A percentile compares a stretch with the other conserved stretches of the same genome.
Conservation (phyloP, 2,888 invertebrate genomes). For the Strigamia transsilvanica region DNA sequence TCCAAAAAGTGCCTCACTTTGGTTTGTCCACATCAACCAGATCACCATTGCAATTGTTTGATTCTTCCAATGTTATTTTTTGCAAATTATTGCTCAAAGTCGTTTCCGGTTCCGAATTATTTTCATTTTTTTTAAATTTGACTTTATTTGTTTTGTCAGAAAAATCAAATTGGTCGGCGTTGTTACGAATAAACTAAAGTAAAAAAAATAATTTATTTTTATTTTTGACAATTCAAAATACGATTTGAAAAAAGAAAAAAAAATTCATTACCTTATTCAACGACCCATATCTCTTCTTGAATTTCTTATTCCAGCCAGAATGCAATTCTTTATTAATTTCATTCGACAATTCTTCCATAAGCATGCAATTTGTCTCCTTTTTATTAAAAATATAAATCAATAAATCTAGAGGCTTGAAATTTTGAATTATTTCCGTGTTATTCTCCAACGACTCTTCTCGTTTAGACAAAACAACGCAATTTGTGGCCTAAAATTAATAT, state of each 20-base stretch:
- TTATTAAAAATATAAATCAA: conserved; percentile 54
- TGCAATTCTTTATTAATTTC: conserved; percentile 63
- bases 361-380: neutral
- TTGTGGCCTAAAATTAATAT: conserved; percentile 36
- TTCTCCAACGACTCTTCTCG: neutral
- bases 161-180: conserved; percentile 55
- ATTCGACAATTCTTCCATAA: conserved; percentile 57
- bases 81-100: conserved; percentile 29
- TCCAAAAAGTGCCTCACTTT: neutral
- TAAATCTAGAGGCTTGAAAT: conserved; percentile 34
- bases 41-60: neutral
- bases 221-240: neutral
- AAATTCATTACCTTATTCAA: conserved; percentile 61
- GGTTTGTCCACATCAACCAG: neutral
- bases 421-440: conserved; percentile 2
- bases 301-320: conserved; percentile 64
- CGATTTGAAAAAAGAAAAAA: neutral
- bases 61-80: neutral
- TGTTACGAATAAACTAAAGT: conserved; percentile 56
- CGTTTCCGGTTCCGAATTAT: conserved; percentile 31
- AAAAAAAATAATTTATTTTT: neutral
- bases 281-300: conserved; percentile 62
- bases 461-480: neutral
- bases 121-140: conserved; percentile 54
- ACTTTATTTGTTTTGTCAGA: conserved; percentile 55